Percentiles rank a stretch among this genome's conserved stretches.
These are phyloP conservation scores for Callipepla squamata DNA, from an alignment of 2,113 vertebrate genomes.

Conservation along the genomic window DNA sequence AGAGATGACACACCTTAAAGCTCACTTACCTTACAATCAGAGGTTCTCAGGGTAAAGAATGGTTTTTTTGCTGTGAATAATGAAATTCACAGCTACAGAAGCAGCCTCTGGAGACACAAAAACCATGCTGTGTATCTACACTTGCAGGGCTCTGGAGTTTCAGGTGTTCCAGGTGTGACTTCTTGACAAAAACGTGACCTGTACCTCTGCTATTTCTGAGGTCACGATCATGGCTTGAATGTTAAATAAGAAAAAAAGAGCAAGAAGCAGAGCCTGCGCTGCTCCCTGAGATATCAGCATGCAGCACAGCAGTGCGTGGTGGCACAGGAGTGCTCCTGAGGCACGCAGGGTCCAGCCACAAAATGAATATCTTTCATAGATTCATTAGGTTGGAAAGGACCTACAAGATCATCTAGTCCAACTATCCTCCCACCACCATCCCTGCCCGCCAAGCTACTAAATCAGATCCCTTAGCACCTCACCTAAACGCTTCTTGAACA, in stretches of 20 bases:
- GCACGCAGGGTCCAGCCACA: neutral
- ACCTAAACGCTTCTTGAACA: too few species aligned
- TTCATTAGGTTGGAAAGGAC: too few species aligned
- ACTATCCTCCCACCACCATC: too few species aligned
- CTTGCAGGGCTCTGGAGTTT: neutral
- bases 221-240: rapidly evolving
- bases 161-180: neutral
- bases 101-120: neutral
- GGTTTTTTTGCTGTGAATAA: neutral
- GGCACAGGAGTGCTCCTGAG: neutral
- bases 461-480: too few species aligned
- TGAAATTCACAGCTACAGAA: neutral
- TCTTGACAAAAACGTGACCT: neutral
- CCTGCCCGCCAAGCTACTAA: too few species aligned
- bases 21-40: neutral
- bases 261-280: neutral
- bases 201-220: neutral
- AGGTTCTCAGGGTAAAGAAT: neutral
- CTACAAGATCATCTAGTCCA: too few species aligned
- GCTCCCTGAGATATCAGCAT: neutral
- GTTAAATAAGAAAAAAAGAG: neutral
- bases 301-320: too few species aligned
- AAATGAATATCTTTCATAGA: neutral
- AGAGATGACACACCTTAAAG: neutral
- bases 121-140: neutral